Base-by-base conservation (phyloP, 2,797 vertebrate species). In the Nasua narica region DNA sequence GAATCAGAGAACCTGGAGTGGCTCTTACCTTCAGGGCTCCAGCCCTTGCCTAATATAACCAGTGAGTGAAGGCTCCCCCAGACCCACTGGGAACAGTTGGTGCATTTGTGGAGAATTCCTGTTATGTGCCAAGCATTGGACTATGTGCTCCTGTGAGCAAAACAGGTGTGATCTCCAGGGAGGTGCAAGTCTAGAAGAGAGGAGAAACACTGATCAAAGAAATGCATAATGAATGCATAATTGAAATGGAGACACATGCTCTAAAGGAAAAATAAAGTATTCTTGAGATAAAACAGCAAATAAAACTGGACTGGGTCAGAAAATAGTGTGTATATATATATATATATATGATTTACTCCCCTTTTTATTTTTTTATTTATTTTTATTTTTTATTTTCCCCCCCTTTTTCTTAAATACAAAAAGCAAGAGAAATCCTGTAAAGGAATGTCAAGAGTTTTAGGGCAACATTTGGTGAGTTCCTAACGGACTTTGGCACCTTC, bases 31-130 rank as follows among this genome's bases (percentile, higher is more conserved):
- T 5, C 7, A 67, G 62, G 40, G 35, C 43, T 74, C 43, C 16
- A 16, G 21, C 50, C 60, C 46, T 54, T 54, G 50, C 46, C 43
- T 62, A 11, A 23, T 5, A 23, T 18, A 21, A 10, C 25, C 43
- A 43, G n/a, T 1, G 3, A 16, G 43, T 12, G n/a, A 25, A 27
- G 46, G 16, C 25, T 58, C 72, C 1, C 1, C 0, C 7, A 0
- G 8, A 48, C 50, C 25, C 16, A 0, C 32, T 0, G 2, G 35
- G 76, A 12, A 5, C 23, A 7, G 13, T 67, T 32, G 56, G 27
- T 72, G 0, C 52, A 1, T 72, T 84, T 40, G 18, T 46, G n/a
- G 29, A n/a, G 43, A n/a, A 46, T 14, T 56, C 43, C 85, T 16
- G 2, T 43, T 13, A 10, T 3, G 7, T 62, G 43, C 37, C 14